Evolutionary conservation across 2,888 invertebrate species (phyloP), one percentile per base, ranked within the genome.

Genomic region (Caprella mutica): DNA sequence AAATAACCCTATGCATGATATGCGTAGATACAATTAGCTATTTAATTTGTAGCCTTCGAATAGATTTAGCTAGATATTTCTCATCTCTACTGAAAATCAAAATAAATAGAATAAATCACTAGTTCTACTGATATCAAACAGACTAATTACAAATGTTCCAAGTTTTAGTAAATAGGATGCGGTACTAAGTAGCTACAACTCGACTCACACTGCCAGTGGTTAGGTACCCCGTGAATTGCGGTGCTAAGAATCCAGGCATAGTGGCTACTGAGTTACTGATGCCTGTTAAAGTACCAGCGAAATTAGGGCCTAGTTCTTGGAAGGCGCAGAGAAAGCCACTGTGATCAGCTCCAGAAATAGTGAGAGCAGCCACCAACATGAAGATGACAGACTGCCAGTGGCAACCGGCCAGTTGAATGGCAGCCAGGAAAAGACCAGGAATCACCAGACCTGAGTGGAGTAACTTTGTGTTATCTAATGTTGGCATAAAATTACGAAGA

Each of bases 291-390:
- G 55, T 55, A 8, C 55, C 55, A 1, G 44, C 27, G 17, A 44
- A 55, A 30, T 55, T 55, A 6, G 55, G 55, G 6, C 44, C 55
- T 12, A 55, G 38, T 4, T 55, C 55, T 35, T 55, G 55, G 44
- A 44, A 55, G 30, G 33, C 38, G 23, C 55, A 55, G 44, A 55
- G 55, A 24, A 29, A 42, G 14, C 55, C 55, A 6, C 42, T 33
- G 26, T 44, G 43, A 30, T 24, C 30, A 40, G 35, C 9, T 2
- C 44, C 55, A 9, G 44, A 44, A 29, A 55, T 2, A 19, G 33
- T 33, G 14, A 55, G 26, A 8, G 55, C 44, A 14, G 9, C 12
- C 8, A 24, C 33, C 14, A 55, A 33, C 3, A 55, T 46, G 2
- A 17, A 6, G 14, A 55, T 46, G 21, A 46, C 55, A 27, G 46